A percentile compares a stretch with the other conserved stretches of the same genome.
Evolutionary conservation across 2,113 vertebrate genomes (phyloP).

Genomic region (Uria lomvia): DNA sequence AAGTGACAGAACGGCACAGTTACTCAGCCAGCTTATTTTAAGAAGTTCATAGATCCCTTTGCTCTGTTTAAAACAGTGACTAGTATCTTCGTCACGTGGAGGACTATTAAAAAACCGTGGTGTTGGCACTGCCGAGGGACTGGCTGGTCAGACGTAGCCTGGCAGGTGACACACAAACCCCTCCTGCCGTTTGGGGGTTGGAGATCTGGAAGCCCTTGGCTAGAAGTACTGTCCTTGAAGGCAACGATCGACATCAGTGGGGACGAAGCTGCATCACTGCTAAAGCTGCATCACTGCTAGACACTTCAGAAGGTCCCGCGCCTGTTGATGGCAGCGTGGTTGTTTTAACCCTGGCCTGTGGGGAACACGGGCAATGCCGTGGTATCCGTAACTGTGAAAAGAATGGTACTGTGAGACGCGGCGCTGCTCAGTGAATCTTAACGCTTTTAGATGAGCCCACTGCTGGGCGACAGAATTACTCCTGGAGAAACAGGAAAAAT

Average conservation of each 20-base stretch:
- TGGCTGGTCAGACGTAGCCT: neutral
- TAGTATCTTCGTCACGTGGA: neutral
- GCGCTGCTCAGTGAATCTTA: neutral
- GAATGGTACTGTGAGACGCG: neutral
- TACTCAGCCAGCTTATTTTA: neutral
- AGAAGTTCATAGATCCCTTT: neutral
- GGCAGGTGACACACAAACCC: neutral
- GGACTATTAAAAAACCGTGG: neutral
- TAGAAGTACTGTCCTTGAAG: neutral
- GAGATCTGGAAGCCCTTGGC: neutral
- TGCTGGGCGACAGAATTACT: neutral
- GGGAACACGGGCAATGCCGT: neutral
- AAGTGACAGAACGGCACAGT: neutral
- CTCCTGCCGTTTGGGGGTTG: fast-evolving
- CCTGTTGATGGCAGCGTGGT: neutral
- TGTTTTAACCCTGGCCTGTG: neutral
- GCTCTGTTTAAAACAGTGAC: neutral
- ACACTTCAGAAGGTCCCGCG: neutral
- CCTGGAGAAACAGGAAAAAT: neutral
- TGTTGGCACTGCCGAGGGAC: neutral
- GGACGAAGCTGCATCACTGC: neutral
- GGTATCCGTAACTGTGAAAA: neutral
- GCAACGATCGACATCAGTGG: neutral
- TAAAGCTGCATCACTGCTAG: neutral
- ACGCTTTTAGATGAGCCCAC: neutral